These are phyloP conservation scores for Plusia festucae DNA, from an alignment of 2,888 invertebrate species.

Conservation along the genomic window DNA sequence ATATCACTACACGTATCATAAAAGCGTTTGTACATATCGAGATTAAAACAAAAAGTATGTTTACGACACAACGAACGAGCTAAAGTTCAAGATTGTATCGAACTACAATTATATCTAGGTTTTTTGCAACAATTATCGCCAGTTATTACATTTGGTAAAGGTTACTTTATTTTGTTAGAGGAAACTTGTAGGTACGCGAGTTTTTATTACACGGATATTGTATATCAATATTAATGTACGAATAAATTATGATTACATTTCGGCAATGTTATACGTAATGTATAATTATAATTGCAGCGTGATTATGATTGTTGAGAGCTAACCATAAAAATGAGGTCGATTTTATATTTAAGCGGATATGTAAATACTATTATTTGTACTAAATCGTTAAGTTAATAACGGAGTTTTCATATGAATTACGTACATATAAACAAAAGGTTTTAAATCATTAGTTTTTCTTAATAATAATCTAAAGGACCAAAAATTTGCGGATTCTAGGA, in stretches of 20 bases:
- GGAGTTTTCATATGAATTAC: too few species aligned
- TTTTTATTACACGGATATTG: slow-evolving; percentile 29
- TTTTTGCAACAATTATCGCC: slow-evolving; percentile 56
- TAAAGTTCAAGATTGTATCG: slow-evolving; percentile 51
- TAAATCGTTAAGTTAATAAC: too few species aligned
- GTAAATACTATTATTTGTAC: too few species aligned
- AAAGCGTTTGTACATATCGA: slow-evolving; percentile 14
- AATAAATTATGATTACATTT: not conserved
- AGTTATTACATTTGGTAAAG: slow-evolving; percentile 50
- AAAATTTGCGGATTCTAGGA: not conserved
- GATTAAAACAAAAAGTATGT: slow-evolving; percentile 44
- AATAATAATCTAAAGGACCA: not conserved
- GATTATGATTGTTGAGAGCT: too few species aligned
- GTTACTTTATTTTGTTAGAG: slow-evolving; percentile 52
- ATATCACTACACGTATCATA: slow-evolving; percentile 16
- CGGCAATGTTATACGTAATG: too few species aligned
- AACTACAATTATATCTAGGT: slow-evolving; percentile 46
- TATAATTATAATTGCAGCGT: too few species aligned
- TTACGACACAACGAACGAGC: slow-evolving; percentile 34
- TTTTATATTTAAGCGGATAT: too few species aligned
- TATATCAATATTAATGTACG: slow-evolving; percentile 1
- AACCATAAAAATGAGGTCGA: too few species aligned
- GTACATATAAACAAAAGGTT: too few species aligned
- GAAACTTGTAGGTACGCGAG: slow-evolving; percentile 28
- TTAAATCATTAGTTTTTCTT: too few species aligned